Conservation (phyloP, 2,888 invertebrate genomes). For the Kryphioiulus occultus region DNA sequence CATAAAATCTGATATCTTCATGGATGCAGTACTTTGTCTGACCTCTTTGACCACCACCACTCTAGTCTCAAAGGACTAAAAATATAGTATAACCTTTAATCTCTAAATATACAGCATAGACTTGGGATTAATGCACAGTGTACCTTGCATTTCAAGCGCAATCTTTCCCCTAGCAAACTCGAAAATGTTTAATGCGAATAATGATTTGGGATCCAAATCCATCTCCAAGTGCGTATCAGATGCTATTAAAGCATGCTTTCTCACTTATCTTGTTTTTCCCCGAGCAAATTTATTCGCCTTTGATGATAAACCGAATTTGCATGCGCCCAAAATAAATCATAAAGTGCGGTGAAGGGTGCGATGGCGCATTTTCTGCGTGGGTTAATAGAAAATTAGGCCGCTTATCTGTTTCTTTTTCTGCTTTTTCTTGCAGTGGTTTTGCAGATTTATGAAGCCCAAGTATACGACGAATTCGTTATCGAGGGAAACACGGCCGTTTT, state of each 20-base stretch:
- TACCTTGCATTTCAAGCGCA: background rate
- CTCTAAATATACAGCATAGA: background rate
- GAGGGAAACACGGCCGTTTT: slow-evolving; percentile 50
- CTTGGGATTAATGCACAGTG: background rate
- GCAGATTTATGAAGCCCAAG: slow-evolving; percentile 50
- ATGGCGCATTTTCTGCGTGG: background rate
- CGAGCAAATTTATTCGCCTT: slow-evolving; percentile 24
- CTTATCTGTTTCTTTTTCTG: background rate
- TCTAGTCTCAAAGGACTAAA: too few species aligned
- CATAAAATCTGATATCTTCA: too few species aligned
- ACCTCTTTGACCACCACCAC: too few species aligned
- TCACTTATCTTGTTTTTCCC: background rate
- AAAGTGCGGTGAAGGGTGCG: background rate
- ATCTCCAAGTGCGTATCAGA: background rate
- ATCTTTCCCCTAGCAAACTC: background rate
- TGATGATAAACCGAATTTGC: slow-evolving; percentile 11
- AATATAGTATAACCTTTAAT: background rate
- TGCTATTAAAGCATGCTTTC: background rate
- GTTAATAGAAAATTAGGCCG: slow-evolving; percentile 25
- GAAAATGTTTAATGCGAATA: background rate
- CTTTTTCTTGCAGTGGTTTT: slow-evolving; percentile 45
- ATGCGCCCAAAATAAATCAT: background rate
- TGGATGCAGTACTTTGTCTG: too few species aligned
- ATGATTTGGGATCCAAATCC: background rate
- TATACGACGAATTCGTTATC: slow-evolving; percentile 51